Conservation (phyloP, 2,797 vertebrate genomes). For the Lithobates pipiens region DNA sequence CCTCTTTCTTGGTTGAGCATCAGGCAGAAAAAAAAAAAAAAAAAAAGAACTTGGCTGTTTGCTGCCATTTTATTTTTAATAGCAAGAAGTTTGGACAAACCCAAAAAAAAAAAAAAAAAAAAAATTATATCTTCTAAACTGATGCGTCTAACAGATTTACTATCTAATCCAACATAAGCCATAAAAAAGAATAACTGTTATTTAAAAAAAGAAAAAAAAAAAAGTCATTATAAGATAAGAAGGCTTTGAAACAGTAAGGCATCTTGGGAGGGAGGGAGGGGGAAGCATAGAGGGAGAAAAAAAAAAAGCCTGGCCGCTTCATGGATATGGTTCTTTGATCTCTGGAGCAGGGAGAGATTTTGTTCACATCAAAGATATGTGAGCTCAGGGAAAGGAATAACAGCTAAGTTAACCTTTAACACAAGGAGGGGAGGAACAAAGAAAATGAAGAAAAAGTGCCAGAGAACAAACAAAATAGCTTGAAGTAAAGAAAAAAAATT, state of each 20-base stretch:
- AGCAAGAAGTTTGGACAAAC: conserved; percentile 17
- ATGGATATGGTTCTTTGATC: conserved; percentile 62
- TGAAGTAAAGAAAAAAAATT: conserved; percentile 15
- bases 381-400: conserved; percentile 60
- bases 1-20: not conserved
- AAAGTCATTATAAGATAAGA: conserved; percentile 59
- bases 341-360: conserved; percentile 62
- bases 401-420: conserved; percentile 57
- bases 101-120: conserved; percentile 3
- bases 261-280: conserved; percentile 59
- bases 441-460: conserved; percentile 44
- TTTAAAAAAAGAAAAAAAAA: conserved; percentile 39
- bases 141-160: conserved; percentile 29
- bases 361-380: conserved; percentile 62
- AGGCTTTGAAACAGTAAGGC: conserved; percentile 58
- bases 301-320: conserved; percentile 41
- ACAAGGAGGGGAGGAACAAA: conserved; percentile 56
- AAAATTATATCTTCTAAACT: conserved; percentile 33
- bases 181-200: conserved; percentile 58
- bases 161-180: conserved; percentile 49
- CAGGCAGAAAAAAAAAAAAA: not conserved
- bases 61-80: not conserved
- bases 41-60: not conserved
- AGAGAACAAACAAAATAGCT: conserved; percentile 50
- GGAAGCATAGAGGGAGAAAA: conserved; percentile 21